phyloP scores from a whole-genome alignment of 2,888 invertebrate genomes.

The Onchidella celtica region DNA sequence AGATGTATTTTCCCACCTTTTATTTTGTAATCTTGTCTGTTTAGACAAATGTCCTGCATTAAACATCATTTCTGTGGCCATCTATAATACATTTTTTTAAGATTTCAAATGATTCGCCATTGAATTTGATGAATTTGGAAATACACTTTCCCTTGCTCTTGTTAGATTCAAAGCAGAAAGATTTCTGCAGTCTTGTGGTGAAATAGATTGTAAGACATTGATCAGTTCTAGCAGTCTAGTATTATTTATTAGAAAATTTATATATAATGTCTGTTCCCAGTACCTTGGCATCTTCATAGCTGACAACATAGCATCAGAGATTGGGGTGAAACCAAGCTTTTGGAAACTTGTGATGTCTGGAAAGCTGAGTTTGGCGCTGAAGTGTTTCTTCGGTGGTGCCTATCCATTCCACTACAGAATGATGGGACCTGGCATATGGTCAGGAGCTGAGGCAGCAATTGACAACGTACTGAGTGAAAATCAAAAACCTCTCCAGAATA shows the following conservation, averaged over 20 bases:
- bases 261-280: background rate
- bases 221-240: background rate
- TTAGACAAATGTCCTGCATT: too few species aligned
- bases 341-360: background rate
- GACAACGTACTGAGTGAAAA: background rate
- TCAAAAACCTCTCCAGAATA: background rate
- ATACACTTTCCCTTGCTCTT: too few species aligned
- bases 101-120: too few species aligned
- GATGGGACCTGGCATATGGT: constrained; percentile 80
- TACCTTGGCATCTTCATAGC: background rate
- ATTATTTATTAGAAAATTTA: too few species aligned
- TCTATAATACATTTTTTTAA: too few species aligned
- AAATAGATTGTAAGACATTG: background rate
- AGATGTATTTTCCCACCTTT: too few species aligned
- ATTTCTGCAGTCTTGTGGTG: too few species aligned
- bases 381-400: constrained; percentile 72
- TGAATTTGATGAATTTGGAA: too few species aligned
- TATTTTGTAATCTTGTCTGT: too few species aligned
- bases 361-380: constrained; percentile 60
- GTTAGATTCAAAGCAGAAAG: too few species aligned
- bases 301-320: background rate
- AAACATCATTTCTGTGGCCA: too few species aligned
- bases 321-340: background rate
- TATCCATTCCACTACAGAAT: constrained; percentile 80
- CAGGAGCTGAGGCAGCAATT: constrained; percentile 80